These are phyloP conservation scores for Leptosomus discolor DNA, from an alignment of 2,113 vertebrate species.

Conservation along the genomic window DNA sequence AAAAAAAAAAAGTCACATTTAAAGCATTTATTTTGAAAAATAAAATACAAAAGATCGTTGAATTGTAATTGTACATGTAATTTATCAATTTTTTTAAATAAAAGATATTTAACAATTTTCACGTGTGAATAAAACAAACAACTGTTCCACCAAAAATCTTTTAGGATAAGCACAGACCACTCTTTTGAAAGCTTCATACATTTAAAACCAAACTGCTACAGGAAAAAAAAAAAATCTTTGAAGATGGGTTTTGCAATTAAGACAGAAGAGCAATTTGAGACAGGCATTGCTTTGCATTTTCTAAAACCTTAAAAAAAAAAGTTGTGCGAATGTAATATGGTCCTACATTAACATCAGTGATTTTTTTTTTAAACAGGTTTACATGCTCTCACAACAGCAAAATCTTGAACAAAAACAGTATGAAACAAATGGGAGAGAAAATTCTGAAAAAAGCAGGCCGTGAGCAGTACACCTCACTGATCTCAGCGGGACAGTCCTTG, in stretches of 20 bases:
- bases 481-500: neutral
- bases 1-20: slow-evolving; percentile 51
- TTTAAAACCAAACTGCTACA: neutral
- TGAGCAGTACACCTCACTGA: neutral
- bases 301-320: neutral
- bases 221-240: neutral
- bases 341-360: neutral
- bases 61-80: slow-evolving; percentile 74
- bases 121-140: slow-evolving; percentile 57
- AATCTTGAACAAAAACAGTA: neutral
- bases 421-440: neutral
- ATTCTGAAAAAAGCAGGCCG: neutral
- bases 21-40: slow-evolving; percentile 88
- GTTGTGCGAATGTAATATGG: neutral
- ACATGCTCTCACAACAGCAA: neutral
- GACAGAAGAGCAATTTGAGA: neutral
- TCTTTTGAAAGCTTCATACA: neutral
- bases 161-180: slow-evolving; percentile 31
- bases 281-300: neutral
- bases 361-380: neutral
- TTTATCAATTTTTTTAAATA: slow-evolving; percentile 75
- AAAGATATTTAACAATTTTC: slow-evolving; percentile 65
- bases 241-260: neutral
- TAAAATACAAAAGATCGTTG: slow-evolving; percentile 84
- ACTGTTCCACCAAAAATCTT: slow-evolving; percentile 25